Evolutionary conservation across 2,797 vertebrate genomes (phyloP).

Genomic region (Acrossocheilus wenchowensis): DNA sequence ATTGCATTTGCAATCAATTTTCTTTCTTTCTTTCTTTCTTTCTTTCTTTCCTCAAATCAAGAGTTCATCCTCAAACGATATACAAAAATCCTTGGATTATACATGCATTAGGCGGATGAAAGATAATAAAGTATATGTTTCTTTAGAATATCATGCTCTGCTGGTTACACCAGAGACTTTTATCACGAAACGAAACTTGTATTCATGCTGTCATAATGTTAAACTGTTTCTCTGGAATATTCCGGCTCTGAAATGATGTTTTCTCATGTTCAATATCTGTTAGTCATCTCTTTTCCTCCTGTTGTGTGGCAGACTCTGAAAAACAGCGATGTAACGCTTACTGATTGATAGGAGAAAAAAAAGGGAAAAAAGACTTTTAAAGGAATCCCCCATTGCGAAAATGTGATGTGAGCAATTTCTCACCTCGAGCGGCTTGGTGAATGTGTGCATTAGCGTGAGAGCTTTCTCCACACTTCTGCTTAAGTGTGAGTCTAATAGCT

Average conservation of each 20-base stretch:
- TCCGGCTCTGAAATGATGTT: conserved; percentile 1
- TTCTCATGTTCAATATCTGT: conserved; percentile 44
- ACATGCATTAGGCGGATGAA: neutral
- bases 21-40: neutral
- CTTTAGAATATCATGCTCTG: neutral
- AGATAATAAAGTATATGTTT: neutral
- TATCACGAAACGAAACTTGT: neutral
- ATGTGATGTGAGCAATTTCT: conserved; percentile 51
- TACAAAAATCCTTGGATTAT: too few species aligned
- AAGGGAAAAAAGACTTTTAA: conserved; percentile 33
- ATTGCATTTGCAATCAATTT: too few species aligned
- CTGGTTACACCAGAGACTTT: neutral
- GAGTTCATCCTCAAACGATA: too few species aligned
- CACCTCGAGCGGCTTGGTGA: conserved; percentile 51
- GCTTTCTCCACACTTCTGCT: conserved; percentile 49
- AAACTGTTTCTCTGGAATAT: conserved; percentile 21
- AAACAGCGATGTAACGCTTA: conserved; percentile 33
- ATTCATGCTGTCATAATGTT: neutral
- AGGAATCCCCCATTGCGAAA: conserved; percentile 44
- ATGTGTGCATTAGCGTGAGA: conserved; percentile 55
- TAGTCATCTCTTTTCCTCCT: conserved; percentile 47
- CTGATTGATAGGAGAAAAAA: conserved; percentile 50
- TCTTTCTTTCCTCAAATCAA: neutral
- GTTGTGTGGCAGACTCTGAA: conserved; percentile 35
- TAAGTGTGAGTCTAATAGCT: conserved; percentile 55